phyloP scores from a whole-genome alignment of 2,888 invertebrate species.

The Lycophotia porphyrea region DNA sequence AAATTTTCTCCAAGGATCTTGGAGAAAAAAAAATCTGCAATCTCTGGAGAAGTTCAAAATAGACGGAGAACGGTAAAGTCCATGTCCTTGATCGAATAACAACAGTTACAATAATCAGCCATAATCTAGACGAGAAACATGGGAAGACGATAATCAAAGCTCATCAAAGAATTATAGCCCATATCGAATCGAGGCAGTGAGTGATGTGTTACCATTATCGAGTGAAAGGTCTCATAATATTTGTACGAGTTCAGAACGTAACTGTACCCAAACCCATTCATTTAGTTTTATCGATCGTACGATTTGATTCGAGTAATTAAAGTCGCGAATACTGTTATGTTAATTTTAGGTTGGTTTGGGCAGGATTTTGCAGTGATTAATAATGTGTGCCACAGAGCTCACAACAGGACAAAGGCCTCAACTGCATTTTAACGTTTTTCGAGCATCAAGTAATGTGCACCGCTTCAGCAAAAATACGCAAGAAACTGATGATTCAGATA shows the following conservation, averaged over 20 bases:
- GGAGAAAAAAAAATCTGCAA: background rate
- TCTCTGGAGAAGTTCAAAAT: background rate
- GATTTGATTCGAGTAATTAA: constrained; percentile 62
- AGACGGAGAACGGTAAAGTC: background rate
- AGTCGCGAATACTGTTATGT: constrained; percentile 52
- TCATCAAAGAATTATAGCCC: constrained; percentile 22
- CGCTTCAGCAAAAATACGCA: background rate
- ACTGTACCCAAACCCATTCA: constrained; percentile 44
- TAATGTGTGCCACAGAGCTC: background rate
- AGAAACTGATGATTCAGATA: background rate
- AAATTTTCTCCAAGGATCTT: background rate
- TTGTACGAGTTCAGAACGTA: constrained; percentile 54
- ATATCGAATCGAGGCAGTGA: constrained; percentile 32
- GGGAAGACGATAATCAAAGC: constrained; percentile 12
- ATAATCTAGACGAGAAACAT: background rate
- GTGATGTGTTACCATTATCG: constrained; percentile 31
- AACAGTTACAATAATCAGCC: constrained; percentile 19
- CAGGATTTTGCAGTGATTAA: constrained; percentile 13
- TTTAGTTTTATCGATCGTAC: constrained; percentile 52
- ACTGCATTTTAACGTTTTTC: background rate
- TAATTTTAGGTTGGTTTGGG: constrained; percentile 25
- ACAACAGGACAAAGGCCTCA: background rate
- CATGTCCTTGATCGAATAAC: background rate
- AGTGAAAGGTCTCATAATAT: constrained; percentile 55
- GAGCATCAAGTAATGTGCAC: background rate